Evolutionary conservation across 2,113 vertebrate species (phyloP), one percentile per base, ranked within the genome.

Genomic region (Atrichornis clamosus): DNA sequence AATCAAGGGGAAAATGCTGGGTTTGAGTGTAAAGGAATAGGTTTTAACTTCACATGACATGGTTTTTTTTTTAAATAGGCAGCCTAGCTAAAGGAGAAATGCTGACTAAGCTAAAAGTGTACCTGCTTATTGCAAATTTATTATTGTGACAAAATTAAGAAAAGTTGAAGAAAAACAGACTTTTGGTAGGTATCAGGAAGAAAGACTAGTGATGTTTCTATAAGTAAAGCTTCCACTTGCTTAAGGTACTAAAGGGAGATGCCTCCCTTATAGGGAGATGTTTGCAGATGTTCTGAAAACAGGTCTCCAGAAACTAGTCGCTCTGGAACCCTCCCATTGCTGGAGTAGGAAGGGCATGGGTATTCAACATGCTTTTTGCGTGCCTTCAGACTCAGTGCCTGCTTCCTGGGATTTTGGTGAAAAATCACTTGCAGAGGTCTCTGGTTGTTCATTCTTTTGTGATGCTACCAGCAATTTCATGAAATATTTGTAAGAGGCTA

Each of bases 1-100:
- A 84, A 9, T 35, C 4, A 59, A 41, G 15, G 22, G 13, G 30
- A 80, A 89, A 89, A 35, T 0, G 3, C 3, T 0, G 0, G 33
- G 21, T 91, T 75, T 35, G 59, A 62, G 8, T 16, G 8, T 46
- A 62, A 64, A 52, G 9, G 28, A 53, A 37, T 42, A 20, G 4
- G 11, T 56, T 92, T 92, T 64, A 82, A 62, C 28, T 84, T 62
- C 28, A n/a, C 26, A 27, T 4, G 3, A 23, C 42, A 55, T 13
- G 16, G 24, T 11, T 76, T 41, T 78, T 42, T 35, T 44, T 69
- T 23, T 16, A 12, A 30, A 21, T 70, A 70, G 37, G 16, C 11
- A 65, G 8, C 28, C 53, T 79, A 87, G 7, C 28, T 76, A 53
- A 7, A 85, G 72, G 4, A 83, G 9, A 33, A 62, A 63, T 75